phyloP scores from a whole-genome alignment of 2,888 invertebrate genomes.

The Brachycybe producta region DNA sequence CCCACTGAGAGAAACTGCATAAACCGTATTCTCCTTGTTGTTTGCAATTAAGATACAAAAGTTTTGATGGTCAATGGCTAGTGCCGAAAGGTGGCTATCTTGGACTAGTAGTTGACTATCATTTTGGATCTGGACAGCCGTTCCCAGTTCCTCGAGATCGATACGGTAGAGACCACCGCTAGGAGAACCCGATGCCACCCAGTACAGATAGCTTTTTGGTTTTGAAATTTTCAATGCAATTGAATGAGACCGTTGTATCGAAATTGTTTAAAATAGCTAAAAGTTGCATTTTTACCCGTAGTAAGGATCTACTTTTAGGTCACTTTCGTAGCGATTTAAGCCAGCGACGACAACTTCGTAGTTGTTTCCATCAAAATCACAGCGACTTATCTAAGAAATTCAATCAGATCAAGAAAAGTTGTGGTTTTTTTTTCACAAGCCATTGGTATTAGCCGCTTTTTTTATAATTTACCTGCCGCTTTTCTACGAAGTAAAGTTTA shows the following conservation, averaged over 20 bases:
- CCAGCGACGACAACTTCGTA: slow-evolving; percentile 56
- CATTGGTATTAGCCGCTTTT: too few relatives aligned
- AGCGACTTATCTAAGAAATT: slow-evolving; percentile 57
- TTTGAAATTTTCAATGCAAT: background rate
- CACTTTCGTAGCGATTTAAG: slow-evolving; percentile 54
- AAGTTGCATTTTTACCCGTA: slow-evolving; percentile 52
- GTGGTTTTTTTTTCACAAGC: too few relatives aligned
- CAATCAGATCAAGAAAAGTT: too few relatives aligned
- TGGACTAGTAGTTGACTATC: slow-evolving; percentile 34
- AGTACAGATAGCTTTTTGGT: slow-evolving; percentile 58
- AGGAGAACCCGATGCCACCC: slow-evolving; percentile 44
- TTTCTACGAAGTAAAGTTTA: slow-evolving; percentile 64
- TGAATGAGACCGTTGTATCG: too few relatives aligned
- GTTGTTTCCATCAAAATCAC: slow-evolving; percentile 57
- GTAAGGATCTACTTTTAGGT: slow-evolving; percentile 80
- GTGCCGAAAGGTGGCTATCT: slow-evolving; percentile 56
- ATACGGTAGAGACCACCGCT: slow-evolving; percentile 58
- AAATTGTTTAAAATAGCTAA: background rate
- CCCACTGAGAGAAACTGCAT: slow-evolving; percentile 72
- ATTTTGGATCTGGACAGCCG: slow-evolving; percentile 44
- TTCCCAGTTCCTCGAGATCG: slow-evolving; percentile 57
- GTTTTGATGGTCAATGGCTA: slow-evolving; percentile 68
- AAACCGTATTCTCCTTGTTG: slow-evolving; percentile 58
- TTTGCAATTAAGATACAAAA: slow-evolving; percentile 65
- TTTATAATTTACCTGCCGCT: slow-evolving; percentile 36